phyloP scores from a whole-genome alignment of 2,113 vertebrate genomes.

The Callipepla squamata region DNA sequence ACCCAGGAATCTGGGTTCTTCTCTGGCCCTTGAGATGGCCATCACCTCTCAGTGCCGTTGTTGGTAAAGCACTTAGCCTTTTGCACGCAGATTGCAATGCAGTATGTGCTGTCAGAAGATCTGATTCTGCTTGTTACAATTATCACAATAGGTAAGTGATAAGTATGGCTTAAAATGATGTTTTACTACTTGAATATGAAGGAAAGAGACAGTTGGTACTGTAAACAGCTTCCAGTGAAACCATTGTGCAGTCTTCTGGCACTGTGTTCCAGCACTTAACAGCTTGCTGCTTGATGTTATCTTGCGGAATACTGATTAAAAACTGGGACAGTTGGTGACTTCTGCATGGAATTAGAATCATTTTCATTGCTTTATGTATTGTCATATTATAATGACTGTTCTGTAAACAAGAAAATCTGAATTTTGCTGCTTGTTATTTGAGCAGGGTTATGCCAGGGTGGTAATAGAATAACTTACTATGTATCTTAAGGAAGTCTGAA shows the following conservation, averaged over 20 bases:
- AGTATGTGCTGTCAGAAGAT: rapidly evolving
- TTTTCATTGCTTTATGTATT: background rate
- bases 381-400: background rate
- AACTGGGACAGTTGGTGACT: background rate
- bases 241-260: background rate
- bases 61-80: background rate
- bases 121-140: background rate
- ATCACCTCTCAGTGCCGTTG: no score
- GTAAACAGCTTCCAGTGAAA: background rate
- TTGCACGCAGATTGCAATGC: no score
- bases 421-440: background rate
- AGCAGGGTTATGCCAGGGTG: background rate
- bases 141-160: background rate
- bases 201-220: background rate
- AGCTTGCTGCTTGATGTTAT: no score
- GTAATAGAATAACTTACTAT: background rate
- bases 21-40: background rate
- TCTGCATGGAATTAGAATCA: background rate
- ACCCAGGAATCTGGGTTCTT: background rate
- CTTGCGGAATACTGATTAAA: no score
- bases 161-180: background rate
- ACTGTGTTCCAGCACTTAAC: no score
- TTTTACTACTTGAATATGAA: background rate
- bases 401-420: background rate
- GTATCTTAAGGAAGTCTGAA: background rate